Percentiles rank a stretch among this genome's conserved stretches.
These are phyloP conservation scores for Periphyllus acericola DNA, from an alignment of 2,888 invertebrate genomes.

Conservation along the genomic window DNA sequence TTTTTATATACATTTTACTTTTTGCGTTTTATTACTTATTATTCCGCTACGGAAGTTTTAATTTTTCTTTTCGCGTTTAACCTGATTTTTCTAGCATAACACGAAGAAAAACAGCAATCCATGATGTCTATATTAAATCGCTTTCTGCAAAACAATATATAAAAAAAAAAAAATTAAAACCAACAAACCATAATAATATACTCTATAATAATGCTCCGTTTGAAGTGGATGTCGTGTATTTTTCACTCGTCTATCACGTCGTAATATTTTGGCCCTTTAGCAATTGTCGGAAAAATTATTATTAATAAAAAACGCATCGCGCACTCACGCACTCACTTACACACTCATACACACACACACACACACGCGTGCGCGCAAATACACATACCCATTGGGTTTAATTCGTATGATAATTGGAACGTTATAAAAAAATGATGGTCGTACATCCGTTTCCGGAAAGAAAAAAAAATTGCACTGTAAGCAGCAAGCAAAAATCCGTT, in stretches of 20 bases:
- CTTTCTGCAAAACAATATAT: neutral
- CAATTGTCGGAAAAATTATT: conserved; percentile 13
- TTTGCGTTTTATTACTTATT: neutral
- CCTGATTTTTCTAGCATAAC: conserved; percentile 7
- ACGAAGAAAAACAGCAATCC: neutral
- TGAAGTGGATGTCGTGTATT: neutral
- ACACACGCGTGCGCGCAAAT: too few species aligned
- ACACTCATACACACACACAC: too few species aligned
- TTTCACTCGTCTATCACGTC: neutral
- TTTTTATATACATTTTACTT: neutral
- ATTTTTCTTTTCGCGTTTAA: conserved; percentile 17
- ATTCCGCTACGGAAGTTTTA: neutral
- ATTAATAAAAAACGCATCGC: conserved; percentile 22
- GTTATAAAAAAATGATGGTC: conserved; percentile 34
- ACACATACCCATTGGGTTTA: conserved; percentile 10
- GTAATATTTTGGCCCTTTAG: neutral
- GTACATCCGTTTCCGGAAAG: conserved; percentile 61
- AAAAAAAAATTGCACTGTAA: conserved; percentile 39
- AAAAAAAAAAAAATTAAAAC: neutral
- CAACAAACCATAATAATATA: neutral
- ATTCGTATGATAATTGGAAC: conserved; percentile 49
- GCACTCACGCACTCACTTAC: neutral
- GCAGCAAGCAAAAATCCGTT: conserved; percentile 53
- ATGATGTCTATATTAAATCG: neutral
- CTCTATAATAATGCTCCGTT: neutral